Percentiles rank a stretch among this genome's conserved stretches.
Evolutionary conservation across 2,888 invertebrate species (phyloP).

Genomic region (Drosophila greeni): DNA sequence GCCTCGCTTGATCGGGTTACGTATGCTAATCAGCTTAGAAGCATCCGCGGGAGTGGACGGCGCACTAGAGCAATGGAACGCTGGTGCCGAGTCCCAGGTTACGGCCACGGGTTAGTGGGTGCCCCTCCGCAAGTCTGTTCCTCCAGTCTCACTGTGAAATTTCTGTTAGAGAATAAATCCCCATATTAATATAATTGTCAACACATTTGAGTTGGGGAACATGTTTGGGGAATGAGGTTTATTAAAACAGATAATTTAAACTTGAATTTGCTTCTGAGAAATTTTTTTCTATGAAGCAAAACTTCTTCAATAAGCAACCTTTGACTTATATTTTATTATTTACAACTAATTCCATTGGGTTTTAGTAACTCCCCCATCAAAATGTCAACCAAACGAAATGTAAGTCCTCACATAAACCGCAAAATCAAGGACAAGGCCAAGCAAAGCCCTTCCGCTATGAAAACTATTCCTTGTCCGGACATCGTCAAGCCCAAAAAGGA

Average conservation of each 20-base stretch:
- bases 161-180: constrained; percentile 35
- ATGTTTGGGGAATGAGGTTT: neutral
- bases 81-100: constrained; percentile 15
- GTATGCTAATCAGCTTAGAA: constrained; percentile 57
- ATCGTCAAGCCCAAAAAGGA: constrained; percentile 28
- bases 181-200: constrained; percentile 7
- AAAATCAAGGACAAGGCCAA: constrained; percentile 8
- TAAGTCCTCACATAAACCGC: constrained; percentile 1
- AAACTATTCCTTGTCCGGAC: constrained; percentile 10
- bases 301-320: neutral
- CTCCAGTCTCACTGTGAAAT: constrained; percentile 22
- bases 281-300: no score
- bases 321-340: neutral
- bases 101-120: constrained; percentile 26
- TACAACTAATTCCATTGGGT: no score
- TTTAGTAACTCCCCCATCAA: neutral
- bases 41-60: constrained; percentile 2
- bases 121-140: constrained; percentile 6
- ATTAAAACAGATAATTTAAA: neutral
- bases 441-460: neutral
- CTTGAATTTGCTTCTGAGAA: no score
- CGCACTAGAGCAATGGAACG: constrained; percentile 1
- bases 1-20: constrained; percentile 54
- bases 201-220: neutral
- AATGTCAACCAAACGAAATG: constrained; percentile 35